Evolutionary conservation across 2,888 invertebrate species (phyloP), one percentile per base, ranked within the genome.

Genomic region (Bombyx huttoni): DNA sequence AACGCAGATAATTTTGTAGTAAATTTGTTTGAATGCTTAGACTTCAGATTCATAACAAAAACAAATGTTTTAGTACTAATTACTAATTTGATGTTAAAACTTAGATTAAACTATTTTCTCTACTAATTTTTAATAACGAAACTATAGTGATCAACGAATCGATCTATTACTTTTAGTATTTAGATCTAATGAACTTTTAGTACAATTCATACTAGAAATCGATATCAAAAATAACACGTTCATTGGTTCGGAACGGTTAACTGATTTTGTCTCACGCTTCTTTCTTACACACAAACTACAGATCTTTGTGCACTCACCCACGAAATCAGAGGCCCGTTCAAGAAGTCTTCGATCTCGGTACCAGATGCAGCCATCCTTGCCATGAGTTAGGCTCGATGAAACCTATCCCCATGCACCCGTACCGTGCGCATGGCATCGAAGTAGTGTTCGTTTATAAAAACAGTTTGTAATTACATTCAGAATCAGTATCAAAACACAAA

Each of bases 291-390:
- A 62, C 64, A 66, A 67, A 67, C 71, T 70, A 76, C 69, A 68
- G 73, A 78, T 78, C 66, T 71, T 69, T 84, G 80, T 79, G 78
- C 81, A 90, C 91, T 91, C 90, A 96, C 96, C 96, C 96, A 96
- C 79, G 93, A 93, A 68, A 96, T 94, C 63, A 96, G 89, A 70
- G 95, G 94, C 71, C 95, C 95, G 75, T 92, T 91, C 78, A 96
- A 90, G 82, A 96, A 94, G 75, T 95, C 94, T 75, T 96, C 94
- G 67, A 95, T 92, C 87, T 94, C 94, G 67, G 91, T 89, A 69
- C 92, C 90, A 74, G 93, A 89, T 66, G 91, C 91, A 65, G 90
- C 89, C 90, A 90, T 90, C 75, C 77, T 89, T 72, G 70, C 66
- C 73, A 68, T 70, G 63, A 67, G 79, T 81, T 86, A 83, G 62